Evolutionary conservation across 35 echinoderm and acorn worm species (phyloP).

Genomic region (Heliocidaris erythrogramma): DNA sequence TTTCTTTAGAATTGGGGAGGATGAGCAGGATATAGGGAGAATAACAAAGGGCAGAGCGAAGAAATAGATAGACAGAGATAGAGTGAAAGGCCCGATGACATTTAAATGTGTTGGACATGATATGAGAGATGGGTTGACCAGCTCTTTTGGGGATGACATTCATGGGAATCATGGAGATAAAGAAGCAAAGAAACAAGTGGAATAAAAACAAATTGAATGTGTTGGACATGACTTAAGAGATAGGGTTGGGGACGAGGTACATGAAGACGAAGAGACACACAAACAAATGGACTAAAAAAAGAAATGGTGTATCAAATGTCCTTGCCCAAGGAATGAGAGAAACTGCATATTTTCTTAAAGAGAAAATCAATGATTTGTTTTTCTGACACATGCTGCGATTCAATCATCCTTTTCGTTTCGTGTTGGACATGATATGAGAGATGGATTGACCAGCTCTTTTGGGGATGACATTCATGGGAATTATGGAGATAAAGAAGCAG

Average conservation of each 20-base stretch:
- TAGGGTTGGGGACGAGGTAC: background rate
- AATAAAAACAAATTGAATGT: background rate
- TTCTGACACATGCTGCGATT: background rate
- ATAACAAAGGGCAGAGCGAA: background rate
- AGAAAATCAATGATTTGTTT: background rate
- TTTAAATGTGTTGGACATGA: slow-evolving; percentile 17
- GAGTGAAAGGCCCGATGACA: background rate
- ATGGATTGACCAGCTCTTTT: background rate
- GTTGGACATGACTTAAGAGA: background rate
- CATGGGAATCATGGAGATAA: too few species aligned
- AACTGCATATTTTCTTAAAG: background rate
- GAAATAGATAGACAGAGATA: background rate
- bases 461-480: background rate
- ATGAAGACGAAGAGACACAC: too few species aligned
- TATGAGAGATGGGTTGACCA: background rate
- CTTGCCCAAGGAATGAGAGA: background rate
- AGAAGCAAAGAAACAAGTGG: background rate
- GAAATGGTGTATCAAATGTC: background rate
- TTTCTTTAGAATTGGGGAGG: background rate
- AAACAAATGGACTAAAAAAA: background rate
- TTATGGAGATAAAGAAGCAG: too few species aligned
- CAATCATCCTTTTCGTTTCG: background rate
- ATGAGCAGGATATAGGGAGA: background rate
- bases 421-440: background rate
- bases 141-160: background rate